Evolutionary conservation across 2,888 invertebrate genomes (phyloP), one percentile per base, ranked within the genome.

Genomic region (Schizotus pectinicornis): DNA sequence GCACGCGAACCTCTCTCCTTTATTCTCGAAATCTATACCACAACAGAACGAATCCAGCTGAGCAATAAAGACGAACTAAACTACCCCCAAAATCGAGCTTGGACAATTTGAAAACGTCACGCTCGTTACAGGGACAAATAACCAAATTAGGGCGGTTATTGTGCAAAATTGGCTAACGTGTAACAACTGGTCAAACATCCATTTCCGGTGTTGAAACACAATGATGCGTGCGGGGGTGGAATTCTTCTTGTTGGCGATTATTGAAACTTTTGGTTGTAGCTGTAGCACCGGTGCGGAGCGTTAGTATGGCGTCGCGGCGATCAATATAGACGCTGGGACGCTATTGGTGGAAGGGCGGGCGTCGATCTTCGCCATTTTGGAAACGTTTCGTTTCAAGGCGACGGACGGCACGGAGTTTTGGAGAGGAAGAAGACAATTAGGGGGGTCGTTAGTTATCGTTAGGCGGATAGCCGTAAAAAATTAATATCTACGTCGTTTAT

Each of bases 331-430:
- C 73, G 75, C 71, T 67, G 64, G 56, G 59, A 53, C 62, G 61
- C 65, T 59, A 79, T 79, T 79, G 78, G 78, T 46, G 46, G 67
- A 45, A 49, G 42, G 30, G 52, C 33, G 49, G 59, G 71, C 75
- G 74, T 74, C 74, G 68, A 63, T 62, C 53, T 67, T 57, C 77
- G 77, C 79, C 78, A 78, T 78, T 77, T 77, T 77, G 72, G 12
- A 56, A 12, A 34, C 14, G 6, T 5, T 22, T 22, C 22, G 22
- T 22, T 22, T 22, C 22, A 22, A 22, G 22, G 2, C 22, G 22
- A 3, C 5, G 2, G 22, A 2, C 22, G 22, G 22, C 5, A 22
- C 3, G 5, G 5, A 3, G 2, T 22, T 22, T 22, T 22, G 5
- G 22, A 22, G 22, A 22, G 22, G 22, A 22, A 22, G 22, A 22